Base-by-base conservation (phyloP, 2,888 invertebrate genomes). In the Caenorhabditis doughertyi region DNA sequence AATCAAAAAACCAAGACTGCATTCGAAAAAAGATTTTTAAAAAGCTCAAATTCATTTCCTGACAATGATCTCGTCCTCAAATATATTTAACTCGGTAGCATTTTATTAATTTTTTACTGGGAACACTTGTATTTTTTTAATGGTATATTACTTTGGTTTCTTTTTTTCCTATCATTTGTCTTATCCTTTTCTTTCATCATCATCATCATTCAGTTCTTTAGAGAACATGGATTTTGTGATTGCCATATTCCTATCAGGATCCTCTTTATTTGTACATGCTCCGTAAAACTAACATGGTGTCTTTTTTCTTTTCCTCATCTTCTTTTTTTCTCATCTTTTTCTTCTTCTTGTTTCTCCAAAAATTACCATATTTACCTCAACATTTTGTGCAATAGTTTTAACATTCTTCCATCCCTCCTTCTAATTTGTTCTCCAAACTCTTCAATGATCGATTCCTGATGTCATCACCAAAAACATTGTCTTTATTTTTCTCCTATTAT, bases 391-490 rank as follows among this genome's bases (percentile, higher is more conserved):
- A 71, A 58, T 58, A 71, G 56, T 44, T 56, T 44, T 44, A 71
- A 21, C 13, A 7, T 42, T 16, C 18, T 47, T 27, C 51, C 27
- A n/a, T 60, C 42, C 42, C 3, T 18, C n/a, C 27, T 16, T 16
- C 13, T 42, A 42, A n/a, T 47, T 58, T 35, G 16, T 32, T 44
- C 49, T 49, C 58, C n/a, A 13, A 5, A 0, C 4, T 7, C 18
- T 47, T 21, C 44, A 35, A 29, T 53, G 18, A 67, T 53, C 42
- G 5, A 51, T 53, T 67, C 18, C 25, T 76, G 64, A 58, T 83
- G 86, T 68, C 84, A 86, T 58, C 92, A 92, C 87, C 92, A 92
- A 87, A 91, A 90, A 77, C 92, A 92, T 64, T 89, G 92, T 65
- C 90, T 89, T 32, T 92, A 90, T 27, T 92, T 92, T 25, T 92